These are phyloP conservation scores for Chromoteleia sp. DNA, from an alignment of 2,888 invertebrate species.

Conservation along the genomic window DNA sequence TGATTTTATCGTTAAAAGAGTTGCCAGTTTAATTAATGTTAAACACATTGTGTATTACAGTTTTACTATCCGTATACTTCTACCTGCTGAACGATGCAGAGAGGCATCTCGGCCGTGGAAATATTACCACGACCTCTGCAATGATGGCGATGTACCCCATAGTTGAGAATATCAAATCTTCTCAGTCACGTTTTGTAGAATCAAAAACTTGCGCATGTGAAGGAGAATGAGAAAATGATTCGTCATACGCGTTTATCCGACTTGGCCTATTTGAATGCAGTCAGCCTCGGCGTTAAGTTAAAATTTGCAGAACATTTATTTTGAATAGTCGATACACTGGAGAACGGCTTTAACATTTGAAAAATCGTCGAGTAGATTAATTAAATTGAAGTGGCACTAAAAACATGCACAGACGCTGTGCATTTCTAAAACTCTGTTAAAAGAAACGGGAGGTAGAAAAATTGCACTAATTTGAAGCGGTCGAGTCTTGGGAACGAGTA, in stretches of 20 bases:
- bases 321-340: not conserved
- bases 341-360: not conserved
- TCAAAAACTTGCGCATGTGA: too few species aligned
- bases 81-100: too few species aligned
- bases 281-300: not conserved
- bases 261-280: not conserved
- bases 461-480: slow-evolving; percentile 38
- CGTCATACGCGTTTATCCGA: slow-evolving; percentile 8
- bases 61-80: too few species aligned
- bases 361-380: slow-evolving; percentile 39
- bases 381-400: slow-evolving; percentile 39
- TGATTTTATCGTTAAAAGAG: too few species aligned
- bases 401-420: slow-evolving; percentile 28
- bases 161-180: too few species aligned
- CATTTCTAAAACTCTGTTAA: slow-evolving; percentile 41
- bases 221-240: too few species aligned
- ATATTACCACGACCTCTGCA: too few species aligned
- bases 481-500: slow-evolving; percentile 20
- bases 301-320: not conserved
- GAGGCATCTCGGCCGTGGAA: too few species aligned
- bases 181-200: too few species aligned
- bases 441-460: slow-evolving; percentile 36
- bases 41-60: too few species aligned
- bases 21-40: too few species aligned
- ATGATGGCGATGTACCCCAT: too few species aligned